Conservation (phyloP, 2,888 invertebrate species). For the Erynnis tages region DNA sequence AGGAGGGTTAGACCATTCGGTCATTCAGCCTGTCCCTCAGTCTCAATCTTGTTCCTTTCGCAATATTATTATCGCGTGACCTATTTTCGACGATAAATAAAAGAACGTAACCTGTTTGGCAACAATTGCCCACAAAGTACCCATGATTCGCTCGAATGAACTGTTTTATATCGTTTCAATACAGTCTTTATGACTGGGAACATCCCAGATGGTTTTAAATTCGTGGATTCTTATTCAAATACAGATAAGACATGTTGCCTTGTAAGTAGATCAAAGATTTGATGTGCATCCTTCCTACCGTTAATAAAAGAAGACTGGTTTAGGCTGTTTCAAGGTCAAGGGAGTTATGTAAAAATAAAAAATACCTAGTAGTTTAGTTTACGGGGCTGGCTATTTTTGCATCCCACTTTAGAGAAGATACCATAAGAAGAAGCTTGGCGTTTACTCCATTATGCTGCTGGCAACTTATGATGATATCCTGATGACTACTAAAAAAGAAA, state of each 20-base stretch:
- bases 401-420: too few species aligned
- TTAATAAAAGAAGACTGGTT: neutral
- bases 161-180: conserved; percentile 10
- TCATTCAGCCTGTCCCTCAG: too few species aligned
- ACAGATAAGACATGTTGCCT: neutral
- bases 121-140: conserved; percentile 15
- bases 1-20: too few species aligned
- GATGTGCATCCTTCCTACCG: neutral
- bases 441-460: too few species aligned
- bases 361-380: neutral
- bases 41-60: too few species aligned
- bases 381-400: too few species aligned
- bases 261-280: neutral
- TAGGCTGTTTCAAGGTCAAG: neutral
- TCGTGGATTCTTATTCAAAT: neutral
- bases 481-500: too few species aligned
- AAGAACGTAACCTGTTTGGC: conserved; percentile 22
- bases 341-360: neutral
- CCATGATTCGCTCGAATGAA: conserved; percentile 8
- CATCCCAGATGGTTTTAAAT: conserved; percentile 14
- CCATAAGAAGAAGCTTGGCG: too few species aligned
- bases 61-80: conserved; percentile 16
- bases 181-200: neutral
- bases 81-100: conserved; percentile 20
- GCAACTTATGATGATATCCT: too few species aligned